Conservation (phyloP, 2,888 invertebrate species). For the Odontothrips loti region DNA sequence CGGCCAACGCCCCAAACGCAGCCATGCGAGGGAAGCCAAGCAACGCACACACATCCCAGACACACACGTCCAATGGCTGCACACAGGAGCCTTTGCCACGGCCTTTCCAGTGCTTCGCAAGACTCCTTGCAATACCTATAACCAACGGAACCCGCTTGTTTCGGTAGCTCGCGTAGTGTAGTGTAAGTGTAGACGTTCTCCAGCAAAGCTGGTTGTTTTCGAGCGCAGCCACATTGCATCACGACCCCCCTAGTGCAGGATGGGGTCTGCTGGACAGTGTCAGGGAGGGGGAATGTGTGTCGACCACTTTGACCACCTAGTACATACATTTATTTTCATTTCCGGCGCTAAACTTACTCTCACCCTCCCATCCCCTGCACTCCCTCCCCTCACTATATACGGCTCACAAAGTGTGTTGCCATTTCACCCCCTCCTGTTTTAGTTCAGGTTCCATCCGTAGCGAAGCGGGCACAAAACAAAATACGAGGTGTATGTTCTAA, state of each 20-base stretch:
- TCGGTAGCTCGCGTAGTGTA: too few species aligned
- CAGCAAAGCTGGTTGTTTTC: neutral
- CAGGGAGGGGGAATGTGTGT: neutral
- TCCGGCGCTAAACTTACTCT: neutral
- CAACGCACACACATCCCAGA: neutral
- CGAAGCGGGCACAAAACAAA: neutral
- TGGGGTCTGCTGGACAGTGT: neutral
- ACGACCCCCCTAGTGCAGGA: neutral
- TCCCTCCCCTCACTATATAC: neutral
- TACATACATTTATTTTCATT: constrained; percentile 25
- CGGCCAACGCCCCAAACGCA: neutral
- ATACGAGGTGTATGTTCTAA: too few species aligned
- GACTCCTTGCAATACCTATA: too few species aligned
- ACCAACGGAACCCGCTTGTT: neutral
- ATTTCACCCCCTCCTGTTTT: neutral
- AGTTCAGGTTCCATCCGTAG: neutral
- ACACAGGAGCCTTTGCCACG: neutral
- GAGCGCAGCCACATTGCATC: neutral
- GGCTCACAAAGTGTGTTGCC: neutral
- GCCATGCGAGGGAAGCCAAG: neutral
- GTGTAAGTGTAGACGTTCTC: neutral
- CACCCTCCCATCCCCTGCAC: neutral
- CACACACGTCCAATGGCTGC: neutral
- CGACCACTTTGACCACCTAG: constrained; percentile 7
- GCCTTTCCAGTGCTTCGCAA: too few species aligned